Evolutionary conservation across 2,797 vertebrate genomes (phyloP), one percentile per base, ranked within the genome.

Genomic region (Falco columbarius): DNA sequence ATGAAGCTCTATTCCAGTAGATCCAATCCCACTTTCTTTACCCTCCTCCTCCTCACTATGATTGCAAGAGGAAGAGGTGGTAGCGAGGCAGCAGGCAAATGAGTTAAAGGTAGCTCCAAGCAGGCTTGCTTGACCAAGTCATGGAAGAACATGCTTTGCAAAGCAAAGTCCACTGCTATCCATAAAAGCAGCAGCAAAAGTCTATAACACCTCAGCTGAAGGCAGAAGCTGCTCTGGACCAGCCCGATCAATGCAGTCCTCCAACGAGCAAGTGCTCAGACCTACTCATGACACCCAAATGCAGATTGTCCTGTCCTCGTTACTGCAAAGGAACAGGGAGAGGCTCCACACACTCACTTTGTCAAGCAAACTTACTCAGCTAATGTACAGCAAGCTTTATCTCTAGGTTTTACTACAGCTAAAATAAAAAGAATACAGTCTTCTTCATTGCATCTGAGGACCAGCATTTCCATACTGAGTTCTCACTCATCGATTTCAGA

Each of bases 221-320:
- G 51, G 27, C 30, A 77, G 47, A 74, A 51, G 18, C 8, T 83
- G 30, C 36, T 27, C 5, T 36, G n/a, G 15, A 36, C 13, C 42
- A 49, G 20, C 4, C 26, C 0, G 0, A 38, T 12, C 56, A 47
- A 40, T 1, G 1, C 32, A 71, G 29, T 13, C 12, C 42, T 44
- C 12, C 7, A 3, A 6, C 3, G 4, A 76, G 13, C 20, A 81
- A 58, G 22, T 7, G 8, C 14, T 47, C 54, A 62, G 36, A 89
- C 32, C 14, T 46, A 15, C 14, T 55, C 6, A 1, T 8, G 22
- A 20, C 20, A 38, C 24, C 46, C 18, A 29, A 46, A 49, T 30
- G 20, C 17, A 67, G 36, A 27, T 24, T 23, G 63, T 75, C 24
- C 19, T 23, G 14, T 27, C 26, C 34, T 65, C 12, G 5, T 42